Evolutionary conservation across 2,113 vertebrate genomes (phyloP).

Genomic region (Pseudopodoces humilis): DNA sequence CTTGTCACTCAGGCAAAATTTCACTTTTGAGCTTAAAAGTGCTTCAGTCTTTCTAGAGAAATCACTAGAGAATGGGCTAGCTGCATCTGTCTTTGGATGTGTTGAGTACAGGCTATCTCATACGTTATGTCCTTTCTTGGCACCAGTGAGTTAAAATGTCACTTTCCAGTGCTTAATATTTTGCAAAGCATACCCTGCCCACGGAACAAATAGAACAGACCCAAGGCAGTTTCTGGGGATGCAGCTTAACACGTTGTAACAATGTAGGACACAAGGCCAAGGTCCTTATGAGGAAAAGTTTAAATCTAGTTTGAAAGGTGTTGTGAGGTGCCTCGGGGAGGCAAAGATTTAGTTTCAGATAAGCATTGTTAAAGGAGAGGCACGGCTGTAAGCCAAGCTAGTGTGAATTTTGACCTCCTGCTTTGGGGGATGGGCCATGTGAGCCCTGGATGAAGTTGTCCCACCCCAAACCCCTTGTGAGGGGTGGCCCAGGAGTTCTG

Average conservation of each 20-base stretch:
- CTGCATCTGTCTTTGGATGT: background rate
- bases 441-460: too few species aligned
- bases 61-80: background rate
- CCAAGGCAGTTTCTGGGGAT: background rate
- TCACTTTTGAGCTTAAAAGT: background rate
- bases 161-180: background rate
- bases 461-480: too few species aligned
- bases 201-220: background rate
- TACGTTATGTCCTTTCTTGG: background rate
- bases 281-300: background rate
- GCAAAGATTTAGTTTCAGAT: too few species aligned
- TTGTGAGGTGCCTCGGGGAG: background rate
- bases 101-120: background rate
- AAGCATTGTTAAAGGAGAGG: too few species aligned
- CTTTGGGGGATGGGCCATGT: too few species aligned
- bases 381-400: too few species aligned
- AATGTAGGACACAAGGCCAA: background rate
- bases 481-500: too few species aligned
- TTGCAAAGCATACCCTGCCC: background rate
- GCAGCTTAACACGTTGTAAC: background rate
- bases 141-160: background rate
- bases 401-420: too few species aligned
- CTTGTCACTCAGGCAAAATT: background rate
- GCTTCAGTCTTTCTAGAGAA: background rate
- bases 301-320: background rate